phyloP scores from a whole-genome alignment of 2,888 invertebrate species.

The Volucella bombylans region DNA sequence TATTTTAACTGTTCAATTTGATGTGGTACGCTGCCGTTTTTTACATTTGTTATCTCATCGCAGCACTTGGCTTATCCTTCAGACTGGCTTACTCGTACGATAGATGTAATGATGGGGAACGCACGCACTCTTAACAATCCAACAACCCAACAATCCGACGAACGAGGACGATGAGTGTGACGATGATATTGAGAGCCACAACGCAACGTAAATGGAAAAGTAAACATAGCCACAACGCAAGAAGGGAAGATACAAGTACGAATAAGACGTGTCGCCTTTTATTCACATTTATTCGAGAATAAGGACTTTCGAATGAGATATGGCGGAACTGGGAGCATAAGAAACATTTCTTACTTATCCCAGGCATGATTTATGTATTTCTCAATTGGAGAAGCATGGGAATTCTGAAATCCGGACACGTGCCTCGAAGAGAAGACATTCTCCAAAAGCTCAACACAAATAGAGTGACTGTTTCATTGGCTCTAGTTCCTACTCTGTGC shows the following conservation, averaged over 20 bases:
- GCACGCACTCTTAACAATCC: conserved; percentile 19
- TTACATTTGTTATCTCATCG: conserved; percentile 2
- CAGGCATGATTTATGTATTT: conserved; percentile 64
- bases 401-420: conserved; percentile 63
- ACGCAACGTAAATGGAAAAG: neutral
- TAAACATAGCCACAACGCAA: conserved; percentile 28
- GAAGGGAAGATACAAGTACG: conserved; percentile 13
- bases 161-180: conserved; percentile 49
- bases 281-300: conserved; percentile 55
- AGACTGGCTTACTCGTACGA: neutral
- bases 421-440: conserved; percentile 61
- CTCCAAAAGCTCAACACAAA: conserved; percentile 36
- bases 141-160: too few relatives aligned
- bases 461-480: neutral
- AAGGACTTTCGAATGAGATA: conserved; percentile 39
- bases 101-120: conserved; percentile 38
- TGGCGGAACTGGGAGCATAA: conserved; percentile 46
- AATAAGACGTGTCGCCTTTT: conserved; percentile 57
- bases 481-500: conserved; percentile 14
- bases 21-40: neutral
- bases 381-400: conserved; percentile 49
- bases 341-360: conserved; percentile 44
- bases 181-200: conserved; percentile 10
- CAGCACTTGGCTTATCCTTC: conserved; percentile 21
- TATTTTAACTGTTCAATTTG: conserved; percentile 48